phyloP scores from a whole-genome alignment of 2,888 invertebrate species.

The Caenorhabditis doughertyi region DNA sequence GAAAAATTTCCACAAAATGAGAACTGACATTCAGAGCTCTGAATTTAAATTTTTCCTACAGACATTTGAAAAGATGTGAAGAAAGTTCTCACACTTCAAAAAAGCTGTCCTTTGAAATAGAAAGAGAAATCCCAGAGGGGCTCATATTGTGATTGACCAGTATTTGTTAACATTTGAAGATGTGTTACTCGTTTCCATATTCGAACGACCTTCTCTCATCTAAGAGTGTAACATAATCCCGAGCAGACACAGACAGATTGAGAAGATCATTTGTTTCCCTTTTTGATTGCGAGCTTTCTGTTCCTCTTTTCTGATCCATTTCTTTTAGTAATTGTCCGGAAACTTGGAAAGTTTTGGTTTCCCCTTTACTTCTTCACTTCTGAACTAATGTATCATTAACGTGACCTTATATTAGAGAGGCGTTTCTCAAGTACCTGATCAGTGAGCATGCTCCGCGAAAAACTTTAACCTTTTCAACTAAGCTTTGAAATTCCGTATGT shows the following conservation, averaged over 20 bases:
- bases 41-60: background rate
- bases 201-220: constrained; percentile 27
- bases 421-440: background rate
- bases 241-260: constrained; percentile 48
- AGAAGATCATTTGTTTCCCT: constrained; percentile 52
- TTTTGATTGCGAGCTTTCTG: constrained; percentile 11
- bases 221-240: constrained; percentile 53
- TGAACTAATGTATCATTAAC: no score
- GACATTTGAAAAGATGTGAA: background rate
- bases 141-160: constrained; percentile 32
- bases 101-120: constrained; percentile 7
- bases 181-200: constrained; percentile 22
- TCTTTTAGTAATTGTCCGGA: background rate
- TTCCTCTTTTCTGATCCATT: background rate
- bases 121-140: constrained; percentile 27
- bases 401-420: background rate
- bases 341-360: background rate
- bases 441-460: background rate
- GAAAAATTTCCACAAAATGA: background rate
- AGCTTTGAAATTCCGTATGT: constrained; percentile 5
- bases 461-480: constrained; percentile 9
- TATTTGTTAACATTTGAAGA: constrained; percentile 17
- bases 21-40: background rate
- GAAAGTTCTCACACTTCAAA: background rate
- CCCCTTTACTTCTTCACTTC: background rate